Base-by-base conservation (phyloP, 1,140 invertebrate species). In the Trichogramma pretiosum region DNA sequence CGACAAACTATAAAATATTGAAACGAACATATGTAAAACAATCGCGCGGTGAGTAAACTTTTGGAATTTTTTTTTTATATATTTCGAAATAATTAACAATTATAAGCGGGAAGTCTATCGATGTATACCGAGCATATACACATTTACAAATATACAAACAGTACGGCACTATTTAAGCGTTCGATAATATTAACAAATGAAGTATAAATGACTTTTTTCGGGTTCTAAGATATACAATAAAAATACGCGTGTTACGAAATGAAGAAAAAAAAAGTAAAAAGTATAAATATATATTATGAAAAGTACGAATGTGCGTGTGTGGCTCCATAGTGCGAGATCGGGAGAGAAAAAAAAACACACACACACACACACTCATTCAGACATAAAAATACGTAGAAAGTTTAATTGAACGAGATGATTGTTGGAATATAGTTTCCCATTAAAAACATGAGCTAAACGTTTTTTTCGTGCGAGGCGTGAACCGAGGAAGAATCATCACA, bases 361-460 rank as follows among this genome's bases (percentile, higher is more conserved):
- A 33, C 16, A 33, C 13, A n/a, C 4, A 16, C 13, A n/a, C 32
- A n/a, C 32, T 33, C 16, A 18, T 36, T 10, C 13, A 10, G 21
- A 13, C 10, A 22, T 22, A 37, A 9, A 53, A 28, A 36, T 35
- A 62, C 58, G 60, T 48, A 61, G 56, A 55, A 64, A 66, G 0
- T 5, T n/a, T 22, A 17, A 22, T 23, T 14, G 16, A 48, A 18
- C 26, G 42, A 50, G 30, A 46, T 17, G 30, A 40, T 34, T 38
- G 33, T n/a, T n/a, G n/a, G n/a, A n/a, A n/a, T n/a, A n/a, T n/a
- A n/a, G n/a, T n/a, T n/a, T n/a, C n/a, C n/a, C n/a, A n/a, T n/a
- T n/a, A n/a, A n/a, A n/a, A n/a, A n/a, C n/a, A n/a, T n/a, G n/a
- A n/a, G n/a, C n/a, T n/a, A n/a, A n/a, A n/a, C n/a, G n/a, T n/a